Evolutionary conservation across 2,888 invertebrate species (phyloP).

Genomic region (Belgica antarctica): DNA sequence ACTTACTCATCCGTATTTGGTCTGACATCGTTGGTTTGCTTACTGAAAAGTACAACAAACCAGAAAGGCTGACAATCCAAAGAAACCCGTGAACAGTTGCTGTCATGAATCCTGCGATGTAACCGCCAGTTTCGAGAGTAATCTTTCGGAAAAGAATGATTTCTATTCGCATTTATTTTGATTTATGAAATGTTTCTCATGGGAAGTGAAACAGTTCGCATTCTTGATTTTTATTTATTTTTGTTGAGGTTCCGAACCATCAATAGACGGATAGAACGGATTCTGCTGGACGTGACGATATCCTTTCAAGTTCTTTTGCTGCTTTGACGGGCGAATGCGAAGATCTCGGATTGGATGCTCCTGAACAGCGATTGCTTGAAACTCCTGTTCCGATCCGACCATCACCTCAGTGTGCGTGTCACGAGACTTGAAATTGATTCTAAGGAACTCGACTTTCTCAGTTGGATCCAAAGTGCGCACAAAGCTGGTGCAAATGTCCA

Average conservation of each 20-base stretch:
- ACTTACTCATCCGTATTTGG: no score
- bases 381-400: not conserved
- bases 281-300: constrained; percentile 12
- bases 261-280: constrained; percentile 51
- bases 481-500: not conserved
- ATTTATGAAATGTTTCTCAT: no score
- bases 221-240: no score
- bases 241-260: constrained; percentile 87
- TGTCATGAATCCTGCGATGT: no score
- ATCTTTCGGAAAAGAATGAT: no score
- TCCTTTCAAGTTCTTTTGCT: not conserved
- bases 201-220: no score
- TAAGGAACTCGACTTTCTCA: constrained; percentile 22
- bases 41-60: no score
- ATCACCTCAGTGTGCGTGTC: not conserved
- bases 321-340: not conserved
- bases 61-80: no score
- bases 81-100: no score
- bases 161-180: no score
- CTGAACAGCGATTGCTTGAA: constrained; percentile 18
- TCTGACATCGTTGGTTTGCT: no score
- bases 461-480: not conserved
- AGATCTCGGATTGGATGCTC: constrained; percentile 27
- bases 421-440: not conserved
- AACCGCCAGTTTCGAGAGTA: no score